These are phyloP conservation scores for Pteropus alecto DNA, from an alignment of 2,113 vertebrate species.

Conservation along the genomic window DNA sequence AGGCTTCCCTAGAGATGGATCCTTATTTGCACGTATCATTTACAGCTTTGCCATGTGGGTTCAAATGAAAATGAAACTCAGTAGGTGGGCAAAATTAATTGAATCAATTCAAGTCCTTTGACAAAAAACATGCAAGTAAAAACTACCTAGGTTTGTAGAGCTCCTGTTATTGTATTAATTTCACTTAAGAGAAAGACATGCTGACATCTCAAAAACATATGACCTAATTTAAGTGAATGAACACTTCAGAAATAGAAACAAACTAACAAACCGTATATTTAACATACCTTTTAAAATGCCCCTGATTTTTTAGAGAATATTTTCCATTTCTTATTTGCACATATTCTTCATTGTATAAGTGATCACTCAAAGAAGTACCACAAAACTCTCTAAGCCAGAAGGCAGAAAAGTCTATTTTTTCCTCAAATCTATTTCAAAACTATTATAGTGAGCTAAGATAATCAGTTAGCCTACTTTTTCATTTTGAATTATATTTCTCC, in stretches of 20 bases:
- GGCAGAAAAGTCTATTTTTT: background rate
- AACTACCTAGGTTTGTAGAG: background rate
- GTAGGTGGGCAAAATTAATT: slow-evolving; percentile 39
- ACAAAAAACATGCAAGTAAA: slow-evolving; percentile 8
- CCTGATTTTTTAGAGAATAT: background rate
- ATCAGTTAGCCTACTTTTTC: background rate
- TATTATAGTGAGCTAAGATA: background rate
- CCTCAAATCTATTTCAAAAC: background rate
- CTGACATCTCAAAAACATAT: background rate
- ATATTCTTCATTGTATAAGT: background rate
- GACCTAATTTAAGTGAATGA: background rate
- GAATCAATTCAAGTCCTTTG: slow-evolving; percentile 45
- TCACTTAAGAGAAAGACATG: background rate
- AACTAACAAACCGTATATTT: background rate
- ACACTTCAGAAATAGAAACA: background rate
- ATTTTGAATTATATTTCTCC: background rate
- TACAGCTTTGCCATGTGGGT: slow-evolving; percentile 54
- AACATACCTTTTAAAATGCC: background rate
- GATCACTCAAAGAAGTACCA: background rate
- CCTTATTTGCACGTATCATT: slow-evolving; percentile 62
- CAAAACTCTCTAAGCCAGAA: background rate
- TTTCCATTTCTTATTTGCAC: background rate
- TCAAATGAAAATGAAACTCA: slow-evolving; percentile 55
- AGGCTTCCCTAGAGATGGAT: slow-evolving; percentile 3
- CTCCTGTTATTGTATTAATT: background rate